Evolutionary conservation across 2,888 invertebrate genomes (phyloP).

Genomic region (Netelia inedita): DNA sequence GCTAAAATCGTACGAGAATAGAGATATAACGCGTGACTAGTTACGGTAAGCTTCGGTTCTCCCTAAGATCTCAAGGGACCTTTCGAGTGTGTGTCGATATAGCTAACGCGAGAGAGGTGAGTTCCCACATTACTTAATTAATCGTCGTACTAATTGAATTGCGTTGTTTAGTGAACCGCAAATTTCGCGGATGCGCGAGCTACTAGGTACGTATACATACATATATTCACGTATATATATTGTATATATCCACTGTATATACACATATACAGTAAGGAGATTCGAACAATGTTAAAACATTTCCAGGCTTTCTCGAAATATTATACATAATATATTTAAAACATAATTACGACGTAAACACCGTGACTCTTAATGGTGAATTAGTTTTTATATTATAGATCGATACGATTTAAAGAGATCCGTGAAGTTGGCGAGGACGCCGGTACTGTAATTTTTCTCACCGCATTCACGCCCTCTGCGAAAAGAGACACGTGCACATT

Average conservation of each 20-base stretch:
- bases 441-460: background rate
- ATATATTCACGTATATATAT: background rate
- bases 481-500: slow-evolving; percentile 4
- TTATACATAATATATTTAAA: background rate
- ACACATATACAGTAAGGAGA: background rate
- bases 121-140: slow-evolving; percentile 80
- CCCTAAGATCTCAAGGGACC: background rate
- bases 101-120: slow-evolving; percentile 37
- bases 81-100: background rate
- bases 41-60: background rate
- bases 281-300: background rate
- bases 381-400: background rate
- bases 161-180: slow-evolving; percentile 77
- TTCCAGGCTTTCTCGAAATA: background rate
- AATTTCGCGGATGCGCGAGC: slow-evolving; percentile 60
- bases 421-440: background rate
- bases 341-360: background rate
- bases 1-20: background rate
- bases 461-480: background rate
- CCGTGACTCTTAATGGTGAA: background rate
- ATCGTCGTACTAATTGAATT: slow-evolving; percentile 81
- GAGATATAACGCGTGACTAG: background rate
- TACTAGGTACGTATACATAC: background rate
- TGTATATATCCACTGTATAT: too few relatives aligned
- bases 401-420: too few relatives aligned